These are phyloP conservation scores for Boloria euphrosyne DNA, from an alignment of 2,888 invertebrate species.

Conservation along the genomic window DNA sequence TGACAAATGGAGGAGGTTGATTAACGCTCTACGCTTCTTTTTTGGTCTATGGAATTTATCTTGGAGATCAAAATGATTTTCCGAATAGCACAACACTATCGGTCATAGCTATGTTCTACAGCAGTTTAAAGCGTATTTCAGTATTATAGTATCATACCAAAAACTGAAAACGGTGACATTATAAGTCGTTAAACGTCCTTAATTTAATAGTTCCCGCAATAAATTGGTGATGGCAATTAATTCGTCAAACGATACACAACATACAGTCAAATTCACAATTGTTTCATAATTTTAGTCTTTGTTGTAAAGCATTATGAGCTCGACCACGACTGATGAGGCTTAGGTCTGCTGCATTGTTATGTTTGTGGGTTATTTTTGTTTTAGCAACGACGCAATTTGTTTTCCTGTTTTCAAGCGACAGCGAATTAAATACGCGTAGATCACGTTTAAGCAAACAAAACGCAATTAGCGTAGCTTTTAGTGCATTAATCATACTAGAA, in stretches of 20 bases:
- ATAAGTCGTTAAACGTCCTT: constrained; percentile 26
- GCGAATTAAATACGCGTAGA: constrained; percentile 47
- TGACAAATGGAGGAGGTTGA: no score
- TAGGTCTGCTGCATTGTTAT: constrained; percentile 43
- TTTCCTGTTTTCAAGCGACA: constrained; percentile 56
- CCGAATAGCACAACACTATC: no score
- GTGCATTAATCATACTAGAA: not conserved
- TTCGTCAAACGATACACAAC: constrained; percentile 32
- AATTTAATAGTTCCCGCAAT: constrained; percentile 40
- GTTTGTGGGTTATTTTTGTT: constrained; percentile 59
- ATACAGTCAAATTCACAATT: not conserved
- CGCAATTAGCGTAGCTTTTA: constrained; percentile 10
- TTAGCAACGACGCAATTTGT: constrained; percentile 48
- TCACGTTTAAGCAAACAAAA: constrained; percentile 10
- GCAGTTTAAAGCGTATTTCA: no score
- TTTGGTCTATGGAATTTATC: no score
- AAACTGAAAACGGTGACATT: constrained; percentile 13
- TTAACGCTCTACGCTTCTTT: no score
- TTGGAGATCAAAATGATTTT: no score
- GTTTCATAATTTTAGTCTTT: constrained; percentile 18
- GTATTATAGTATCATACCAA: no score
- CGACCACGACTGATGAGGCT: constrained; percentile 27
- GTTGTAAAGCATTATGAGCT: constrained; percentile 17
- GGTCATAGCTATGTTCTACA: no score
- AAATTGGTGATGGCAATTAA: constrained; percentile 39